A percentile compares a stretch with the other conserved stretches of the same genome.
Conservation (phyloP, 2,888 invertebrate genomes). For the Matsumyia berberina region DNA sequence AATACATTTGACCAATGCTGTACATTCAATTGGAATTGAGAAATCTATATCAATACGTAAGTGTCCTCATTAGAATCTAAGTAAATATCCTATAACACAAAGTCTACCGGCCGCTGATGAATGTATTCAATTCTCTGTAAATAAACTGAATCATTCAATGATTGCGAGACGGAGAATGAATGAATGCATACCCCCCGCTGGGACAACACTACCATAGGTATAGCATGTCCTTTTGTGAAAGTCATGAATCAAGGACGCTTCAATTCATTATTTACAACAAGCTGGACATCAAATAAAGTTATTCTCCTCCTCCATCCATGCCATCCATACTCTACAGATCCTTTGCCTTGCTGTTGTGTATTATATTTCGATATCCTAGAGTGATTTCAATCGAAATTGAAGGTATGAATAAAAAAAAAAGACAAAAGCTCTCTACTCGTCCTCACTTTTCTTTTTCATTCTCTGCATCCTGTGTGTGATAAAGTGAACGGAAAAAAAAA, state of each 20-base stretch:
- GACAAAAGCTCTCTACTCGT: conserved; percentile 29
- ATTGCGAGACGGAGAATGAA: conserved; percentile 1
- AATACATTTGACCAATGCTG: no score
- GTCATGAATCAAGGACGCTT: conserved; percentile 52
- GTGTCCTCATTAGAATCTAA: background rate
- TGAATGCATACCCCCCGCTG: conserved; percentile 10
- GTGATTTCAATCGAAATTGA: conserved; percentile 50
- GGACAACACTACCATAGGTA: background rate
- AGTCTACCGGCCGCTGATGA: conserved; percentile 6
- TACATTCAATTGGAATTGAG: no score
- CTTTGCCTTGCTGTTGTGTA: conserved; percentile 23
- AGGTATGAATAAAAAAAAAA: conserved; percentile 33
- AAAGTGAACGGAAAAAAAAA: conserved; percentile 22
- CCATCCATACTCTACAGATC: conserved; percentile 11
- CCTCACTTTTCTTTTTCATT: background rate
- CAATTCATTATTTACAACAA: conserved; percentile 61
- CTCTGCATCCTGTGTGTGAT: conserved; percentile 8
- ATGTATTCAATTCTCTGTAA: conserved; percentile 18
- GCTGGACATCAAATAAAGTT: conserved; percentile 56
- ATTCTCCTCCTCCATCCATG: conserved; percentile 2
- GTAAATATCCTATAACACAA: background rate
- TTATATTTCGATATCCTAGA: conserved; percentile 52
- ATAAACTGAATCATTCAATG: conserved; percentile 41
- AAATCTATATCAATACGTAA: background rate
- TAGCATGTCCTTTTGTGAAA: conserved; percentile 27